phyloP scores from a whole-genome alignment of 2,113 vertebrate genomes.

The Numenius arquata region DNA sequence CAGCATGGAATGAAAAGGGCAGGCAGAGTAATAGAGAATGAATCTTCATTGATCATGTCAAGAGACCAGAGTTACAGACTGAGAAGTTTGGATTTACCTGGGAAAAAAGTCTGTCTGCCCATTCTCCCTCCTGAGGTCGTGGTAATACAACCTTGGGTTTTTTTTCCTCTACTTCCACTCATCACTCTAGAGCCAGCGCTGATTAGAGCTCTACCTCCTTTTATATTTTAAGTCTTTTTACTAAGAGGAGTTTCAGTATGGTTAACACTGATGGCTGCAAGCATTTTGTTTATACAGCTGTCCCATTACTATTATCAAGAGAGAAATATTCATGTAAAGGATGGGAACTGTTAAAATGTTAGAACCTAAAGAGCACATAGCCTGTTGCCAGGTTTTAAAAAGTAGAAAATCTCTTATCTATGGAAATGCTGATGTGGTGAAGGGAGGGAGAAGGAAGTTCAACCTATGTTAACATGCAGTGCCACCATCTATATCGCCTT shows the following conservation, averaged over 20 bases:
- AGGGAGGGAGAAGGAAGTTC: not conserved
- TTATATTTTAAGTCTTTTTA: not conserved
- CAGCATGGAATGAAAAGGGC: not conserved
- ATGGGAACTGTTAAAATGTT: not conserved
- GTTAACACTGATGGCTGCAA: not conserved
- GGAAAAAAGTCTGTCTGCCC: not conserved
- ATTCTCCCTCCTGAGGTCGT: not conserved
- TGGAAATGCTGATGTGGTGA: not conserved
- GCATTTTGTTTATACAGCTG: not conserved
- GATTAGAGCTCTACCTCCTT: not conserved
- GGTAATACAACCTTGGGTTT: not conserved
- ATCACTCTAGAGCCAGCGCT: not conserved
- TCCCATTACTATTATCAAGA: not conserved
- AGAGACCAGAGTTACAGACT: not conserved
- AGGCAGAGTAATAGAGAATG: not conserved
- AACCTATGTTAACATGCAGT: not conserved
- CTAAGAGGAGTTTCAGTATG: not conserved
- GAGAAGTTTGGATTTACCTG: not conserved
- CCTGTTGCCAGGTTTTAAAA: not conserved
- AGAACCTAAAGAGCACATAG: not conserved
- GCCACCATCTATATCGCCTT: fast-evolving
- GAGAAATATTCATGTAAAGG: not conserved
- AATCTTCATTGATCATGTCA: not conserved
- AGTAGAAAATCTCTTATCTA: not conserved
- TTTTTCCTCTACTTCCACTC: not conserved